Percentiles rank a stretch among this genome's conserved stretches.
Evolutionary conservation across 2,797 vertebrate species (phyloP).

Genomic region (Aldrovandia affinis): DNA sequence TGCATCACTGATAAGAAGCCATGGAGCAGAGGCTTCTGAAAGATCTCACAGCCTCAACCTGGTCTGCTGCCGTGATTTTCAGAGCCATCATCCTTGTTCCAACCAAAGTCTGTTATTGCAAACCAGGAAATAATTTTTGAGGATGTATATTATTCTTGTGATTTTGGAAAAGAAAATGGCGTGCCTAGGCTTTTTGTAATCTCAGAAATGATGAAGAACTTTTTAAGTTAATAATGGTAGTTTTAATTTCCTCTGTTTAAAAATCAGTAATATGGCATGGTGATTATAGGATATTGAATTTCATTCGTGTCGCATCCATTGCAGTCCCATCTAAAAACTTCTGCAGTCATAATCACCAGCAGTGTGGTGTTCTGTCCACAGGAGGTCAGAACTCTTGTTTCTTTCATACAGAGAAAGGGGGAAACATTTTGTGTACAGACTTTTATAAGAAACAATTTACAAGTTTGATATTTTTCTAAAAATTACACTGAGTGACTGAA

Average conservation of each 20-base stretch:
- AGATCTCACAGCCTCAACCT: background rate
- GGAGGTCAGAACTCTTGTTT: background rate
- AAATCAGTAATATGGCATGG: background rate
- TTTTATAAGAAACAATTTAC: background rate
- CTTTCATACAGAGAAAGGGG: background rate
- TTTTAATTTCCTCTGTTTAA: background rate
- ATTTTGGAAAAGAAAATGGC: background rate
- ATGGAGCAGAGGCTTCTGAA: background rate
- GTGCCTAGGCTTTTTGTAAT: background rate
- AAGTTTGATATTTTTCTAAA: background rate
- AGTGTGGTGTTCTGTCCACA: constrained; percentile 3
- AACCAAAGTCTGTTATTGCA: background rate
- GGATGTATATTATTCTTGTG: background rate
- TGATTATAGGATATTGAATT: background rate
- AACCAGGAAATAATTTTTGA: background rate
- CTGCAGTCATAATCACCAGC: background rate
- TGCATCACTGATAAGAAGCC: background rate
- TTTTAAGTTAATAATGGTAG: background rate
- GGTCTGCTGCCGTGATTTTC: background rate
- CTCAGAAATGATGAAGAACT: background rate
- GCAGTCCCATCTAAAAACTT: background rate
- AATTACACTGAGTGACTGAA: background rate
- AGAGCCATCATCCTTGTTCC: background rate
- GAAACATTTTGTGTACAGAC: background rate
- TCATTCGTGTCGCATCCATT: background rate